Evolutionary conservation across 2,888 invertebrate species (phyloP).

Genomic region (Brenthis hecate): DNA sequence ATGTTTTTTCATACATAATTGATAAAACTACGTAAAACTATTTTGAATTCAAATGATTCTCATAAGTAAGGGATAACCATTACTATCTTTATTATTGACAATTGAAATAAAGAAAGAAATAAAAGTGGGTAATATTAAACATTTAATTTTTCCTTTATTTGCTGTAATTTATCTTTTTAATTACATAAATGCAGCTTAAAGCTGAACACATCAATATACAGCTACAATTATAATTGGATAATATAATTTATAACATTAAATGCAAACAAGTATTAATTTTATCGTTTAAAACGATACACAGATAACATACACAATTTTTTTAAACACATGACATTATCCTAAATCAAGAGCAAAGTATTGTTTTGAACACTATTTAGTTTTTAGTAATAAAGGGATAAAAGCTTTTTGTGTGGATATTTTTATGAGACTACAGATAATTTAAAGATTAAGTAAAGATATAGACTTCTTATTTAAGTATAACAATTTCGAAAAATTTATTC

Average conservation of each 20-base stretch:
- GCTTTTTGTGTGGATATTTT: background rate
- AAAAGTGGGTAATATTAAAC: conserved; percentile 25
- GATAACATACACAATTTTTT: conserved; percentile 42
- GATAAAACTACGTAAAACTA: no score
- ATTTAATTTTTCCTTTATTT: conserved; percentile 51
- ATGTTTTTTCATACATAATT: background rate
- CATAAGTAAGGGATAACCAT: no score
- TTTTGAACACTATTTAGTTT: background rate
- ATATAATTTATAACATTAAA: conserved; percentile 42
- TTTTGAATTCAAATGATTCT: no score
- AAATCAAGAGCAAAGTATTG: background rate
- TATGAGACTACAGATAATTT: conserved; percentile 4
- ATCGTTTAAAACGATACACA: conserved; percentile 59
- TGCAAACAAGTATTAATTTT: conserved; percentile 45
- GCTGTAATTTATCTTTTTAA: conserved; percentile 42
- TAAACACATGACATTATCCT: conserved; percentile 2
- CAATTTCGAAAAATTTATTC: conserved; percentile 27
- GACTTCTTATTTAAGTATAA: conserved; percentile 15
- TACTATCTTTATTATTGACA: background rate
- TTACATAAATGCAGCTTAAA: conserved; percentile 59
- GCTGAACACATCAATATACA: conserved; percentile 59
- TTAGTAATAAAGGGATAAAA: background rate
- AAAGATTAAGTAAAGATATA: conserved; percentile 9
- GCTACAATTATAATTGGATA: conserved; percentile 37
- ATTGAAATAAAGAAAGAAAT: background rate